phyloP scores from a whole-genome alignment of 2,797 vertebrate genomes.

The Chromobotia macracanthus region DNA sequence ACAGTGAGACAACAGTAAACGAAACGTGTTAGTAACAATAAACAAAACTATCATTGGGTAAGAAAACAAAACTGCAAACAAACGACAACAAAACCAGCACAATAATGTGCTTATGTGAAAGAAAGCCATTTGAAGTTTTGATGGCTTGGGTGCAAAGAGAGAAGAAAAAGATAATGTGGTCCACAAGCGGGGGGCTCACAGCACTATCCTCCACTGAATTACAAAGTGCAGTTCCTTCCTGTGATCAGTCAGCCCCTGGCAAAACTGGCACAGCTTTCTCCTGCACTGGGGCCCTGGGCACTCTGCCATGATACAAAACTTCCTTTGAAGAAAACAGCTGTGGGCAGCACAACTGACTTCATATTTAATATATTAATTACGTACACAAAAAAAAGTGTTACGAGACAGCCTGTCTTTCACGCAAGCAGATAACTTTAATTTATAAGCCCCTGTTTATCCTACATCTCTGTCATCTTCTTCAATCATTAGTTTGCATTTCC shows the following conservation, averaged over 20 bases:
- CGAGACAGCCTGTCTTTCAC: constrained; percentile 66
- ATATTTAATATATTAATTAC: constrained; percentile 82
- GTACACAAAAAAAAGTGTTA: constrained; percentile 67
- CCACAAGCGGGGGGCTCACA: constrained; percentile 68
- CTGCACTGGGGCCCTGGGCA: constrained; percentile 65
- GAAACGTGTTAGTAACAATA: constrained; percentile 43
- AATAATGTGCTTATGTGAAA: constrained; percentile 61
- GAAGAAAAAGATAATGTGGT: constrained; percentile 56
- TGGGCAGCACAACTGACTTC: constrained; percentile 73
- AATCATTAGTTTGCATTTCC: background rate
- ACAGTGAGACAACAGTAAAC: constrained; percentile 45
- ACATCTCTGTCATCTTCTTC: constrained; percentile 20
- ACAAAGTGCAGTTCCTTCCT: constrained; percentile 77
- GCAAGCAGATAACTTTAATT: constrained; percentile 63
- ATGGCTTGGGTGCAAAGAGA: constrained; percentile 55
- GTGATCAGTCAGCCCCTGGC: constrained; percentile 79
- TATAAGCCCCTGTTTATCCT: constrained; percentile 60
- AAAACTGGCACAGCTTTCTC: constrained; percentile 71
- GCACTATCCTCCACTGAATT: constrained; percentile 77
- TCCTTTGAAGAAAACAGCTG: constrained; percentile 78
- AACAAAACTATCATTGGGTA: constrained; percentile 62
- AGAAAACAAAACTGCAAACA: constrained; percentile 60
- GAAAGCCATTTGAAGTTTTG: constrained; percentile 69
- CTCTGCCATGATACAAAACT: constrained; percentile 72
- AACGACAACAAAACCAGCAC: constrained; percentile 57